Percentiles rank a stretch among this genome's conserved stretches.
Conservation (phyloP, 2,888 invertebrate species). For the Hemaris fuciformis region DNA sequence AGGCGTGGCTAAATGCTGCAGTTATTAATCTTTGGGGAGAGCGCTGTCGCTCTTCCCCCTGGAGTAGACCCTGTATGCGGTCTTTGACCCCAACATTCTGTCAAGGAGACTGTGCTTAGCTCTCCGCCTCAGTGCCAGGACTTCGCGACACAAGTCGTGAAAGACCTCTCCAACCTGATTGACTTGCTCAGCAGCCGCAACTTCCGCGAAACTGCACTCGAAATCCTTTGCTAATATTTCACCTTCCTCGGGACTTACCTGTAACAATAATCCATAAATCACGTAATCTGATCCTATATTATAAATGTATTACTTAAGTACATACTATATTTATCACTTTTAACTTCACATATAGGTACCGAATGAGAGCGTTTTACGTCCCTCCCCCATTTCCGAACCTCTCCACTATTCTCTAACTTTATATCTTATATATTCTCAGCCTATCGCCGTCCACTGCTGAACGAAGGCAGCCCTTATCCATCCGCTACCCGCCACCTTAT, state of each 20-base stretch:
- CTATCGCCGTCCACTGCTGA: too few relatives aligned
- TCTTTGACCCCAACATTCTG: slow-evolving; percentile 90
- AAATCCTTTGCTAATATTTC: slow-evolving; percentile 93
- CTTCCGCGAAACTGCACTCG: slow-evolving; percentile 93
- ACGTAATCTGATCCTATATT: not conserved
- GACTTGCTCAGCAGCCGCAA: slow-evolving; percentile 94
- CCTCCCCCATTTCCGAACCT: too few relatives aligned
- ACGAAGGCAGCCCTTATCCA: too few relatives aligned
- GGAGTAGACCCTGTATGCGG: slow-evolving; percentile 87
- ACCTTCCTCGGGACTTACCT: slow-evolving; percentile 85
- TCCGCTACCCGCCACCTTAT: too few relatives aligned
- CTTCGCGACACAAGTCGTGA: slow-evolving; percentile 91
- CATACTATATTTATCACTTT: too few relatives aligned
- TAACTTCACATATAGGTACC: too few relatives aligned
- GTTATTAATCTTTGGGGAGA: slow-evolving; percentile 89
- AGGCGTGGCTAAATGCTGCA: not conserved
- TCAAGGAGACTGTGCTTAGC: slow-evolving; percentile 92
- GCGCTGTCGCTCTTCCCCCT: slow-evolving; percentile 95
- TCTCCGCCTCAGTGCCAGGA: slow-evolving; percentile 88
- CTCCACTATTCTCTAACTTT: too few relatives aligned
- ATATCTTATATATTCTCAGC: too few relatives aligned
- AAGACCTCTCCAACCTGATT: slow-evolving; percentile 92
- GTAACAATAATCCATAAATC: not conserved
- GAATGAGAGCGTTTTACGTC: too few relatives aligned
- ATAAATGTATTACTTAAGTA: too few relatives aligned